A percentile compares a stretch with the other conserved stretches of the same genome.
These are phyloP conservation scores for Drosophila rufa DNA, from an alignment of 1,140 invertebrate genomes.

Conservation along the genomic window DNA sequence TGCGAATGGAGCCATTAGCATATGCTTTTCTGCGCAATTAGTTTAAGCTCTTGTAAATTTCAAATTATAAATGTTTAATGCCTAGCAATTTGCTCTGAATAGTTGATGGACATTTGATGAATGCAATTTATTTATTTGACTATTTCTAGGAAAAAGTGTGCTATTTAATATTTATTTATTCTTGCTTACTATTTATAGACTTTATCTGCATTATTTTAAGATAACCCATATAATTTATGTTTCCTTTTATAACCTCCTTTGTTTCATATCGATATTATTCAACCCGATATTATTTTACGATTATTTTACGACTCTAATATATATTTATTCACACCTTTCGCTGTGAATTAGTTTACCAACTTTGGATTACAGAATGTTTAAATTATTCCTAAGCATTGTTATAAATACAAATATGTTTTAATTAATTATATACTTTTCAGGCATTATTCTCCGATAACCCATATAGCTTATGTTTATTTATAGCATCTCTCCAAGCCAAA, in stretches of 20 bases:
- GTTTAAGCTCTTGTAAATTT: neutral
- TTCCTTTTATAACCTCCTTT: neutral
- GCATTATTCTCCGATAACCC: neutral
- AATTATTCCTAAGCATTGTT: neutral
- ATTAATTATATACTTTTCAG: conserved; percentile 4
- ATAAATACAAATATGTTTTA: conserved; percentile 11
- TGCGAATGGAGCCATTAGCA: neutral
- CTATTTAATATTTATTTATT: neutral
- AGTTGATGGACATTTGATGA: neutral
- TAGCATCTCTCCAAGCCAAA: neutral
- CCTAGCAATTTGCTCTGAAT: neutral
- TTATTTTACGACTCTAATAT: conserved; percentile 10
- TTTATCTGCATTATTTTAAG: too few relatives aligned
- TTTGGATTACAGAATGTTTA: neutral
- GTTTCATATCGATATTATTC: neutral
- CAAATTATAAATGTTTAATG: neutral
- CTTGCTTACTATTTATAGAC: neutral
- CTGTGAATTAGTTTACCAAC: neutral
- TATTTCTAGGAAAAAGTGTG: too few relatives aligned
- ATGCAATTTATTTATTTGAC: neutral
- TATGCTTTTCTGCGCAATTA: neutral
- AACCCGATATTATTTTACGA: conserved; percentile 6
- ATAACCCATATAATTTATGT: neutral
- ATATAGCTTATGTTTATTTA: neutral
- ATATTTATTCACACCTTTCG: conserved; percentile 18